Evolutionary conservation across 2,888 invertebrate genomes (phyloP), one percentile per base, ranked within the genome.

Genomic region (Dilophus febrilis): DNA sequence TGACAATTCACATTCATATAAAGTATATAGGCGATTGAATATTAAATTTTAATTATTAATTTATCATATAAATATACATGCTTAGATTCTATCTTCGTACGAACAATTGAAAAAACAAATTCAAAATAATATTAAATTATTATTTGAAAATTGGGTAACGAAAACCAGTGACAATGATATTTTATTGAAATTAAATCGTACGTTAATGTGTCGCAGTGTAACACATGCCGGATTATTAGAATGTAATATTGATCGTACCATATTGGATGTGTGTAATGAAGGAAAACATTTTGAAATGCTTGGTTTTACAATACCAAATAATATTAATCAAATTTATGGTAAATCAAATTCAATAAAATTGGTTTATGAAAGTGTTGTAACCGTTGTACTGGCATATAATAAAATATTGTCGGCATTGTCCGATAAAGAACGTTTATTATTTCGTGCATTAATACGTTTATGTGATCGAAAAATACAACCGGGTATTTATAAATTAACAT

Each of bases 351-450:
- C 61, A 0, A 55, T 78, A 6, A 66, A 66, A 43, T 72, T 71
- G 43, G 70, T 81, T 1, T 78, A 74, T 48, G 78, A 82, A 49
- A 77, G 74, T 48, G 78, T 84, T 0, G 50, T 80, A 18, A 70
- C 73, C 1, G 76, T 86, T 0, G 77, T 79, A 1, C 65, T 76
- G 35, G 76, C 79, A 26, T 85, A 84, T 57, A 86, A 86, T 57
- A 74, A 76, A 52, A 83, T 88, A 34, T 58, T 88, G 33, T 69
- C 70, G 48, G 77, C 81, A 0, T 59, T 92, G 7, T 82, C 84
- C 1, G 68, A 70, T 3, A 77, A 82, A 35, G 91, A 91, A 53
- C 66, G 82, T 26, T 59, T 74, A 34, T 64, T 91, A 3, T 90
- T 91, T 61, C 73, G 72, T 42, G 81, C 83, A 10, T 56, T 87